Base-by-base conservation (phyloP, 2,797 vertebrate genomes). In the Epinephelus coioides region DNA sequence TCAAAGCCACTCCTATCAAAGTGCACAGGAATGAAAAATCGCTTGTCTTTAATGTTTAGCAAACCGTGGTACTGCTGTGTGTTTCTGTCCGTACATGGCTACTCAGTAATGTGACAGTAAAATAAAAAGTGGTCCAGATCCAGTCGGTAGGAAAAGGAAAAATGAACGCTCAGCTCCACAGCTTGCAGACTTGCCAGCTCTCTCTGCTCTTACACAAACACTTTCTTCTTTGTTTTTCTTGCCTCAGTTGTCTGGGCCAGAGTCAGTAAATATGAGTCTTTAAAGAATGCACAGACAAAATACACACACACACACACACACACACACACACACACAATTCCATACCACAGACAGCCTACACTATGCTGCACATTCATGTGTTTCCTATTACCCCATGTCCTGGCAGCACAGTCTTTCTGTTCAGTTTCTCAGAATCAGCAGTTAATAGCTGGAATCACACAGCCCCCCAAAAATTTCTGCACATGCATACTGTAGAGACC, bases 321-420 rank as follows among this genome's bases (percentile, higher is more conserved):
- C 65, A 55, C 63, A 76, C 56, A 61, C 65, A 71, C 63, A 76
- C 59, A 44, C 47, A 21, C 53, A 6, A 1, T 2, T 76, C 27
- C 49, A 57, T 50, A 71, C 50, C 78, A 69, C 49, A 76, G 66
- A 70, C 47, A 69, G 64, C 50, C 69, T 57, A 40, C 49, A 44
- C 47, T 73, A 30, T 65, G 47, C 67, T 81, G 68, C 66, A 80
- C 63, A 75, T 78, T 79, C 91, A 94, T 86, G 84, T 93, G 92
- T 88, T 92, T 91, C 84, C 84, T 82, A 92, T 94, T 94, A 91
- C 40, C 71, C 72, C 73, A 64, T 82, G 85, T 91, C 80, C 90
- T 89, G 90, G 87, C 78, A 88, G 76, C 57, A 60, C 34, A 53
- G 57, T 61, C 83, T 66, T 53, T 78, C 79, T 75, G 74, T 79